These are phyloP conservation scores for Microcaecilia unicolor DNA, from an alignment of 2,797 vertebrate species.

Conservation along the genomic window DNA sequence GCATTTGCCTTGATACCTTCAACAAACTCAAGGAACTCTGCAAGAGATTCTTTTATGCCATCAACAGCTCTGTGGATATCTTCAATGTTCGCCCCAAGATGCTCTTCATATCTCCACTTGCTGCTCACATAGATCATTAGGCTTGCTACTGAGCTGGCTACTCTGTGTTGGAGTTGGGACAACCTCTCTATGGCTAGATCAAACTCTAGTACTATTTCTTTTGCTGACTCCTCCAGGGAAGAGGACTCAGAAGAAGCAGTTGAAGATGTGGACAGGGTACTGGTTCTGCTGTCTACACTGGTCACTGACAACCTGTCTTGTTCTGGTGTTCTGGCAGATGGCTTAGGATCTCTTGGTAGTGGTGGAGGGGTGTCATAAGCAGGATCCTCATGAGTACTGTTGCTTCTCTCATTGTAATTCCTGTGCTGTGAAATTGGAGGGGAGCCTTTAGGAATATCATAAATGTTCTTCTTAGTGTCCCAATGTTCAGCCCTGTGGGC, in stretches of 20 bases:
- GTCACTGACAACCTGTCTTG: constrained; percentile 19
- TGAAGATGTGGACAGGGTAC: constrained; percentile 65
- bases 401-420: background rate
- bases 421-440: background rate
- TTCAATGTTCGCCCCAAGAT: constrained; percentile 66
- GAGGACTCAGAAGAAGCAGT: constrained; percentile 52
- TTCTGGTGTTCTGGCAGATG: constrained; percentile 1
- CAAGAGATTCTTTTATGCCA: constrained; percentile 54
- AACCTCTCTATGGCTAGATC: constrained; percentile 60
- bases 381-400: background rate
- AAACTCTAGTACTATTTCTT: constrained; percentile 60
- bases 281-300: constrained; percentile 55
- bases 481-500: constrained; percentile 22
- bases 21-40: constrained; percentile 71
- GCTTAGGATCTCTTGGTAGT: background rate
- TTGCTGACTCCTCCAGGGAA: constrained; percentile 50
- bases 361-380: background rate
- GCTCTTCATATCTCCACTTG: constrained; percentile 71
- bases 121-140: constrained; percentile 89
- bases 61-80: constrained; percentile 66
- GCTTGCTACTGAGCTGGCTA: constrained; percentile 58
- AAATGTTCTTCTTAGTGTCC: constrained; percentile 37
- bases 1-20: constrained; percentile 59
- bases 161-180: constrained; percentile 61
- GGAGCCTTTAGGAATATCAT: constrained; percentile 45